Evolutionary conservation across 1,140 invertebrate genomes (phyloP).

Genomic region (Telenomus remus): DNA sequence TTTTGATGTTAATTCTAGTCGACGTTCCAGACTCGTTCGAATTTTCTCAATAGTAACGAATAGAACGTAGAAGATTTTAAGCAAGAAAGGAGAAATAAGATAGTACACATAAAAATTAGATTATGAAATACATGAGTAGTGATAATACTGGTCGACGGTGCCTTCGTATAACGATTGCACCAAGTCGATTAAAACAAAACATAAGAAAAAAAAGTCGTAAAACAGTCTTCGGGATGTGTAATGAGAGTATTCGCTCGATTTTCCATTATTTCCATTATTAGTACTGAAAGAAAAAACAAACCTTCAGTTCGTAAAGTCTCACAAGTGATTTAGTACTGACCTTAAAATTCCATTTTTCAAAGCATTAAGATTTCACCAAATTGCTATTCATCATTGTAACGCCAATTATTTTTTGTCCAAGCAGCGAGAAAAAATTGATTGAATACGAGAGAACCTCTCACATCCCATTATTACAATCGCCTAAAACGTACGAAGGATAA

Average conservation of each 20-base stretch:
- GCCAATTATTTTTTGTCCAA: neutral
- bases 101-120: conserved; percentile 30
- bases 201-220: conserved; percentile 37
- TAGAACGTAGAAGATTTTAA: conserved; percentile 24
- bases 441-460: conserved; percentile 30
- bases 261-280: conserved; percentile 3
- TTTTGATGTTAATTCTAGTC: conserved; percentile 17
- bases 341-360: conserved; percentile 12
- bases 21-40: conserved; percentile 10
- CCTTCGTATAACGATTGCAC: conserved; percentile 30
- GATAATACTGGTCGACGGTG: conserved; percentile 73
- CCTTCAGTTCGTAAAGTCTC: conserved; percentile 32
- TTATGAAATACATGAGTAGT: conserved; percentile 53
- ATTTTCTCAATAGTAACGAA: conserved; percentile 15
- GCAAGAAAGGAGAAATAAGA: conserved; percentile 24
- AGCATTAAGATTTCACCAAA: conserved; percentile 23
- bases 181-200: conserved; percentile 53
- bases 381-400: neutral
- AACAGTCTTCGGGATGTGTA: conserved; percentile 53
- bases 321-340: conserved; percentile 37
- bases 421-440: conserved; percentile 2
- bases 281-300: conserved; percentile 7
- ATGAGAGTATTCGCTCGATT: conserved; percentile 42
- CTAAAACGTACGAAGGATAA: conserved; percentile 12
- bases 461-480: conserved; percentile 30